Evolutionary conservation across 2,797 vertebrate genomes (phyloP).

Genomic region (Nyctalus aviator): DNA sequence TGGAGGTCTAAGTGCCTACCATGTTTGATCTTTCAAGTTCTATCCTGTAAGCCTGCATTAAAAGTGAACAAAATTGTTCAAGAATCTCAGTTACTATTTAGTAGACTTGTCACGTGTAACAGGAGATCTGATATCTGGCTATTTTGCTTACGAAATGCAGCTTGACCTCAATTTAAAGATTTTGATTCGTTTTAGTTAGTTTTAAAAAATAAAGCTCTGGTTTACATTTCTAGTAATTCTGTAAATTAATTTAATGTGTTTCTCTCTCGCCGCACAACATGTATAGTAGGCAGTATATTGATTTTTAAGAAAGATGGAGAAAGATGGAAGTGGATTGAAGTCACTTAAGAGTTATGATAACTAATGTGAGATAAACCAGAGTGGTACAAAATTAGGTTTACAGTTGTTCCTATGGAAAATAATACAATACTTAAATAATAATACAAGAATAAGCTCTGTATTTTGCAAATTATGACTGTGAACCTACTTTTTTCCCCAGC

Average conservation of each 20-base stretch:
- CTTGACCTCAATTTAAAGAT: neutral
- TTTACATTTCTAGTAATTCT: constrained; percentile 20
- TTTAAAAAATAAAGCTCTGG: constrained; percentile 27
- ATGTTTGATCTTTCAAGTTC: constrained; percentile 23
- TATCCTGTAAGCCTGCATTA: neutral
- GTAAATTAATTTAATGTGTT: neutral
- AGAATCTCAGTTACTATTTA: neutral
- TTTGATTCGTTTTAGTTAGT: constrained; percentile 11
- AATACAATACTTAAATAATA: neutral
- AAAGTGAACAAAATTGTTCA: neutral
- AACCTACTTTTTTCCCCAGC: neutral
- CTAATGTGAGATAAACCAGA: neutral
- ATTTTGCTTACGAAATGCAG: neutral
- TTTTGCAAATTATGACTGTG: neutral
- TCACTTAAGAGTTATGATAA: neutral
- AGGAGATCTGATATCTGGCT: neutral
- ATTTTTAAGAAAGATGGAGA: neutral
- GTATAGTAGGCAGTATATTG: neutral
- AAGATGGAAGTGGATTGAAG: neutral
- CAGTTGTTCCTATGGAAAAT: neutral
- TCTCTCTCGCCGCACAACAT: neutral
- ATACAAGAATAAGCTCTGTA: neutral
- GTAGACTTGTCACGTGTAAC: neutral
- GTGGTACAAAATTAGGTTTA: neutral
- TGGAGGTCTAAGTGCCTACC: neutral